Conservation (phyloP, 1,140 invertebrate species). For the Drosophila lacertosa region DNA sequence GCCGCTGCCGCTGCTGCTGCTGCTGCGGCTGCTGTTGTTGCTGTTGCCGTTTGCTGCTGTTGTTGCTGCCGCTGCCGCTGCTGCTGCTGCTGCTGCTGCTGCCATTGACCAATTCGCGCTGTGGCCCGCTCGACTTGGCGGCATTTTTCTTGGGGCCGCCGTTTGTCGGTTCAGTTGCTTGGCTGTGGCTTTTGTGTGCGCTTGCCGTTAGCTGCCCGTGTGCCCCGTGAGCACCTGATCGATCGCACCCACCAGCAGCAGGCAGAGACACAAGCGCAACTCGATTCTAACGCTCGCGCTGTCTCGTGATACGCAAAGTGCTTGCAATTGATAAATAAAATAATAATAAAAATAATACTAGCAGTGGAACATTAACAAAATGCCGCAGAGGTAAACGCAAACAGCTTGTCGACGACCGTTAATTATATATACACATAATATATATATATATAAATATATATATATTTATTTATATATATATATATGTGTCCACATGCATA, state of each 20-base stretch:
- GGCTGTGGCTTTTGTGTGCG: constrained; percentile 52
- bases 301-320: constrained; percentile 61
- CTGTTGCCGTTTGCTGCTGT: constrained; percentile 19
- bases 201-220: constrained; percentile 34
- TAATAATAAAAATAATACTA: constrained; percentile 21
- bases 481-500: constrained; percentile 23
- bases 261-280: background rate
- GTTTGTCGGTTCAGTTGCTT: constrained; percentile 52
- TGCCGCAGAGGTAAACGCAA: constrained; percentile 75
- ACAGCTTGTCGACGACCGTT: constrained; percentile 38
- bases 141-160: constrained; percentile 41
- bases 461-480: constrained; percentile 17
- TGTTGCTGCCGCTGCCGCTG: background rate
- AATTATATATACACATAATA: constrained; percentile 56
- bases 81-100: constrained; percentile 10
- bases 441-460: constrained; percentile 7
- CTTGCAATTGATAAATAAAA: constrained; percentile 69
- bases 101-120: constrained; percentile 49
- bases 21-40: constrained; percentile 11
- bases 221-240: constrained; percentile 20
- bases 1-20: constrained; percentile 4
- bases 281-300: constrained; percentile 2
- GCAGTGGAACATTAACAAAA: constrained; percentile 40
- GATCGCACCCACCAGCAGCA: constrained; percentile 37
- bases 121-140: constrained; percentile 31